These are phyloP conservation scores for Ramphastos sulfuratus DNA, from an alignment of 2,113 vertebrate genomes.

Conservation along the genomic window DNA sequence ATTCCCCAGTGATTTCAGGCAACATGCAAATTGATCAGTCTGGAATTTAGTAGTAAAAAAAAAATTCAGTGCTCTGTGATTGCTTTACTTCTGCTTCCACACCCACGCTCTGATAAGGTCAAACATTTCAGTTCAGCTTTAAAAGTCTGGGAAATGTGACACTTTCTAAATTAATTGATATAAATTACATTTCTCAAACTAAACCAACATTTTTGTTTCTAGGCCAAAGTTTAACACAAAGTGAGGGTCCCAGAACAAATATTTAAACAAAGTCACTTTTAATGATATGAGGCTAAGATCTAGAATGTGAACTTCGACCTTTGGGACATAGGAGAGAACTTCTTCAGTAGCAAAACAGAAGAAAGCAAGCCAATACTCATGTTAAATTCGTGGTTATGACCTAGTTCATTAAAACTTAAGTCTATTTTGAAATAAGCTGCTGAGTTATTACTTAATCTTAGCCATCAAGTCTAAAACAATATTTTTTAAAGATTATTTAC, in stretches of 20 bases:
- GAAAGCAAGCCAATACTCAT: background rate
- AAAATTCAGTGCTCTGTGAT: slow-evolving; percentile 20
- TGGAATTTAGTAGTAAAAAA: slow-evolving; percentile 36
- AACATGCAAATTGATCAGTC: slow-evolving; percentile 48
- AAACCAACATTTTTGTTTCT: slow-evolving; percentile 41
- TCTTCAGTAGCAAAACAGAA: background rate
- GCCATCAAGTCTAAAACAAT: background rate
- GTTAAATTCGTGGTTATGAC: background rate
- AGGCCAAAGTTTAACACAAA: background rate
- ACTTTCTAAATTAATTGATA: slow-evolving; percentile 46
- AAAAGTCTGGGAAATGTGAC: slow-evolving; percentile 48
- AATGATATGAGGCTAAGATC: background rate
- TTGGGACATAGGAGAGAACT: background rate
- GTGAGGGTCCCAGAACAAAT: background rate
- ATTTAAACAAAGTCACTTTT: slow-evolving; percentile 6
- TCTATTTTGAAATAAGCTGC: background rate
- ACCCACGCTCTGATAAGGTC: background rate
- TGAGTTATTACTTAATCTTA: background rate
- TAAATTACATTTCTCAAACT: slow-evolving; percentile 39
- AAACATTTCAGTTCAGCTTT: slow-evolving; percentile 27
- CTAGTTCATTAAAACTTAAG: background rate
- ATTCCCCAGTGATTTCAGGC: background rate
- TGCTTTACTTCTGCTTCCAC: slow-evolving; percentile 24
- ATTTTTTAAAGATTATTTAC: background rate
- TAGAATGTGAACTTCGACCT: background rate